A percentile compares a stretch with the other conserved stretches of the same genome.
These are phyloP conservation scores for Agrochola lota DNA, from an alignment of 2,888 invertebrate species.

Conservation along the genomic window DNA sequence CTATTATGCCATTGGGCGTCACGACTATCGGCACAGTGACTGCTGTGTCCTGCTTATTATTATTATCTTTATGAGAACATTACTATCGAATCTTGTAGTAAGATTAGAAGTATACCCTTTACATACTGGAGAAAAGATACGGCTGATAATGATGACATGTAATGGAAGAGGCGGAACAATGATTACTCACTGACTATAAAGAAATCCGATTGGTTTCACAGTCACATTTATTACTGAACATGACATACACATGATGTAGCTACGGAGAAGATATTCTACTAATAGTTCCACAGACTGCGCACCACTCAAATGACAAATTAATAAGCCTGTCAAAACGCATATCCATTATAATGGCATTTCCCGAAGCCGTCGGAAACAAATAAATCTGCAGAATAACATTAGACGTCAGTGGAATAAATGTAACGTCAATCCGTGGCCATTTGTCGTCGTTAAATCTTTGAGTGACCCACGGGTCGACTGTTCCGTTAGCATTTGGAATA, in stretches of 20 bases:
- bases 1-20: no score
- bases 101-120: not conserved
- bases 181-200: conserved; percentile 1
- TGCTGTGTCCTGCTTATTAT: no score
- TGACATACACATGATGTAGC: not conserved
- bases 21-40: no score
- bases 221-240: conserved; percentile 22
- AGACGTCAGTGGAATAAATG: conserved; percentile 86
- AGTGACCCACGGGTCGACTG: conserved; percentile 70
- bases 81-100: not conserved
- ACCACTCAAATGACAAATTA: conserved; percentile 73
- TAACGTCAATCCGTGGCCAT: conserved; percentile 87
- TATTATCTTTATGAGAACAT: not conserved
- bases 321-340: conserved; percentile 75
- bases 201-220: not conserved
- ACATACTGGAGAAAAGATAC: not conserved
- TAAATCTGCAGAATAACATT: conserved; percentile 86
- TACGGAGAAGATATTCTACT: conserved; percentile 21
- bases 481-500: conserved; percentile 7
- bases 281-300: conserved; percentile 16
- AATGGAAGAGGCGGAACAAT: conserved; percentile 13
- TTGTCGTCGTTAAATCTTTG: conserved; percentile 82
- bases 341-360: conserved; percentile 85
- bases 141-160: not conserved
- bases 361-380: conserved; percentile 85